Conservation (phyloP, 1,140 invertebrate species). For the Melipona quadrifasciata region DNA sequence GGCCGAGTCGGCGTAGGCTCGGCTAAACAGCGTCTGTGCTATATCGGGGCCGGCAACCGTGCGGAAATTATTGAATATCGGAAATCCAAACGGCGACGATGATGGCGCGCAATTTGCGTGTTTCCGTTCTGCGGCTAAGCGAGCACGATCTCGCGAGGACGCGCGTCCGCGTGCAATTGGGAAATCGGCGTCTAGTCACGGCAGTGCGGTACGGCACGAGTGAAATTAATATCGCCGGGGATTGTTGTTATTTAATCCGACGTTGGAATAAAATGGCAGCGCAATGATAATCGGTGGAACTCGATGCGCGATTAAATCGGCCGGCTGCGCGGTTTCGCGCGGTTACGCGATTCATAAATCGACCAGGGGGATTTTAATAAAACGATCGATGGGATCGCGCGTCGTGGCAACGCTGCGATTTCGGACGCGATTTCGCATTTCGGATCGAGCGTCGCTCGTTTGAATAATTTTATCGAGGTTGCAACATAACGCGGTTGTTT, state of each 20-base stretch:
- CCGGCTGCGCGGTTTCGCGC: no score
- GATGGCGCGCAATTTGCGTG: slow-evolving; percentile 64
- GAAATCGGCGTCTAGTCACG: slow-evolving; percentile 12
- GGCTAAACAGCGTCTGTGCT: slow-evolving; percentile 53
- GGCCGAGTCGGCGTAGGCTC: slow-evolving; percentile 8
- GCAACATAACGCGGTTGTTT: no score
- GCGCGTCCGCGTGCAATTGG: not conserved
- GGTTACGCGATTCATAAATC: not conserved
- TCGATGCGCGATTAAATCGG: not conserved
- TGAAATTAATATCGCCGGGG: slow-evolving; percentile 32
- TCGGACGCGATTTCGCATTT: no score
- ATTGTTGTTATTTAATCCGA: slow-evolving; percentile 3
- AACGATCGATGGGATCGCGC: not conserved
- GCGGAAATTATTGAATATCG: slow-evolving; percentile 66
- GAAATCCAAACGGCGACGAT: slow-evolving; percentile 62
- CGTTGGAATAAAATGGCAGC: slow-evolving; percentile 1
- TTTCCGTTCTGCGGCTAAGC: slow-evolving; percentile 57
- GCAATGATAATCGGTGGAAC: slow-evolving; percentile 11
- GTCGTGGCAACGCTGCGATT: not conserved
- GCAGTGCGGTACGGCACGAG: not conserved
- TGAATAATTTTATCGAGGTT: slow-evolving; percentile 16
- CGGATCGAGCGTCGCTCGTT: not conserved
- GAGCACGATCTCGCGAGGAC: not conserved
- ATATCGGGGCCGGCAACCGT: slow-evolving; percentile 29
- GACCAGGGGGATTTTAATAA: not conserved